These are phyloP conservation scores for Sphinx pinastri DNA, from an alignment of 2,888 invertebrate species.

Conservation along the genomic window DNA sequence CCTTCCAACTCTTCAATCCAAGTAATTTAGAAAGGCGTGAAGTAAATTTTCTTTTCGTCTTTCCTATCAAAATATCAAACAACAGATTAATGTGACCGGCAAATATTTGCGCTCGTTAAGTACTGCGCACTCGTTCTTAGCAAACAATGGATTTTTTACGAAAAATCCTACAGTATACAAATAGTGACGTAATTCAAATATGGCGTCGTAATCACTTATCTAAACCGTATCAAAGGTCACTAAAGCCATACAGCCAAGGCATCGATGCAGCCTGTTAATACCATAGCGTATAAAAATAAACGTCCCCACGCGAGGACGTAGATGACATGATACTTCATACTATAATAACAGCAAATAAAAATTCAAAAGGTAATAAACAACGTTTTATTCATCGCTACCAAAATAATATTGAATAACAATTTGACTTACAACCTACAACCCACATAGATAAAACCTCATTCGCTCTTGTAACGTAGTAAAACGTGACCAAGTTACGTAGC, in stretches of 20 bases:
- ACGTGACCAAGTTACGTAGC: slow-evolving; percentile 61
- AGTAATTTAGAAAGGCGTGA: neutral
- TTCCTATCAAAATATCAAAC: slow-evolving; percentile 40
- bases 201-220: slow-evolving; percentile 36
- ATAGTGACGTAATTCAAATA: slow-evolving; percentile 38
- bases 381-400: slow-evolving; percentile 33
- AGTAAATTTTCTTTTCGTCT: slow-evolving; percentile 27
- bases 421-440: slow-evolving; percentile 61
- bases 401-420: slow-evolving; percentile 59
- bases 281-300: slow-evolving; percentile 5
- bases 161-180: slow-evolving; percentile 15
- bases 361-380: slow-evolving; percentile 8
- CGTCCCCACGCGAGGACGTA: slow-evolving; percentile 13
- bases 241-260: neutral
- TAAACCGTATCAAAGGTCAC: slow-evolving; percentile 42
- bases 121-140: slow-evolving; percentile 34
- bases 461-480: slow-evolving; percentile 60
- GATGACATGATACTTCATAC: slow-evolving; percentile 7
- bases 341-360: neutral
- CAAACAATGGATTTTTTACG: slow-evolving; percentile 45
- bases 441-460: slow-evolving; percentile 62
- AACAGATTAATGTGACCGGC: slow-evolving; percentile 41
- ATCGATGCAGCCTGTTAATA: slow-evolving; percentile 9
- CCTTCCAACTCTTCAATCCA: neutral
- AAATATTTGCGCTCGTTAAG: slow-evolving; percentile 43